phyloP scores from a whole-genome alignment of 2,888 invertebrate genomes.

The Scaptomyza cyrtandrae region DNA sequence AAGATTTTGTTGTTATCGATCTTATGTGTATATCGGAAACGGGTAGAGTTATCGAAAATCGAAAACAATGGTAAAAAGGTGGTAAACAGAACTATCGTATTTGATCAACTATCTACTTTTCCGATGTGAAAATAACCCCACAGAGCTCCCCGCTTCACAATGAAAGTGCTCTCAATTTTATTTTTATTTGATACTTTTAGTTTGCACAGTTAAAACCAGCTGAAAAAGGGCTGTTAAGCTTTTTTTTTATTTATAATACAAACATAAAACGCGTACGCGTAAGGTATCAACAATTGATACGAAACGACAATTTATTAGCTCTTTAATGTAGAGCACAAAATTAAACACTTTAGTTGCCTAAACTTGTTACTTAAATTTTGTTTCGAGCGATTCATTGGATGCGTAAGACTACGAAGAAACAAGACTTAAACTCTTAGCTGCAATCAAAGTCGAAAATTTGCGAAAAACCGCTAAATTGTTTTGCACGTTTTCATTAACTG shows the following conservation, averaged over 20 bases:
- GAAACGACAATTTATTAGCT: constrained; percentile 56
- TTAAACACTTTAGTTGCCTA: constrained; percentile 24
- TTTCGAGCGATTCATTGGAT: constrained; percentile 31
- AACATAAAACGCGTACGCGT: background rate
- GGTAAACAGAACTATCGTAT: too few relatives aligned
- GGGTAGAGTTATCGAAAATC: too few relatives aligned
- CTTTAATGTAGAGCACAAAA: constrained; percentile 46
- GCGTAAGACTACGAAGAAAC: constrained; percentile 2
- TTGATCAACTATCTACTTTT: background rate
- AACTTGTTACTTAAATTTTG: constrained; percentile 37
- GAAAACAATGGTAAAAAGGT: too few relatives aligned
- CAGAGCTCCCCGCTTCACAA: too few relatives aligned
- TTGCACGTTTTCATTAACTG: constrained; percentile 30
- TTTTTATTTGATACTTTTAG: background rate
- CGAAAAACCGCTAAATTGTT: constrained; percentile 60
- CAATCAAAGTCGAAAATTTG: constrained; percentile 64
- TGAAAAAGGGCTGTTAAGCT: background rate
- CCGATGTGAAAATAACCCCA: too few relatives aligned
- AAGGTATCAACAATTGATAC: constrained; percentile 51
- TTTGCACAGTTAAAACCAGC: background rate
- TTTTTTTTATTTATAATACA: constrained; percentile 6
- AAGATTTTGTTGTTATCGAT: too few relatives aligned
- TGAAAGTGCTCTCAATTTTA: background rate
- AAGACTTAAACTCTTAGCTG: constrained; percentile 33
- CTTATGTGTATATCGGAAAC: too few relatives aligned